Base-by-base conservation (phyloP, 2,797 vertebrate genomes). In the Morus bassanus region DNA sequence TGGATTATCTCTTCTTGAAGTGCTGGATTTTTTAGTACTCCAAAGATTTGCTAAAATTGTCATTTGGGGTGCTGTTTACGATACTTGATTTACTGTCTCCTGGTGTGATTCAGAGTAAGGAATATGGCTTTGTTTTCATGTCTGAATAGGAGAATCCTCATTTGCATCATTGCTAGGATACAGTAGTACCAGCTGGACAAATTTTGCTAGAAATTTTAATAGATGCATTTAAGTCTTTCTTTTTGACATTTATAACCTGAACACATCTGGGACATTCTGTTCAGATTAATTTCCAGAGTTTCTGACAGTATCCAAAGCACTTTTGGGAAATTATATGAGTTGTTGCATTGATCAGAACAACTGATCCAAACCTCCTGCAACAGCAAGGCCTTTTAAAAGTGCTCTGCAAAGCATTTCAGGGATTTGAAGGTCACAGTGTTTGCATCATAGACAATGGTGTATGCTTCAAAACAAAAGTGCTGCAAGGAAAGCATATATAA, bases 361-460 rank as follows among this genome's bases (percentile, higher is more conserved):
- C 68, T 6, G 28, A 63, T 88, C 43, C 63, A 79, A 95, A 73
- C 21, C 21, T 68, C 46, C 45, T 85, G 50, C 73, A 92, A 67
- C 19, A 70, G 18, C 25, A 70, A 72, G 57, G 72, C n/a, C 31
- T 89, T 94, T 96, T 37, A 45, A 81, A 94, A 95, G 51, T 63
- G 27, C 75, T 59, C 13, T 73, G 48, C 74, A 80, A 87, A 80
- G 31, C 16, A 7, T 92, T 93, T 74, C 83, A 50, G 81, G 83
- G 89, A 93, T 91, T 80, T 95, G 80, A 95, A 96, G 46, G 84
- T 93, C 73, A 65, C 57, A 57, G 14, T 33, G 7, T 83, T 77
- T 91, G 53, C 61, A 86, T 88, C 65, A 48, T 5, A 89, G 81
- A 75, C 77, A 86, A 31, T 41, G 30, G 39, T 56, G 57, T 63